These are phyloP conservation scores for Pseudomyrmex pallidus DNA, from an alignment of 1,140 invertebrate genomes.

Conservation along the genomic window DNA sequence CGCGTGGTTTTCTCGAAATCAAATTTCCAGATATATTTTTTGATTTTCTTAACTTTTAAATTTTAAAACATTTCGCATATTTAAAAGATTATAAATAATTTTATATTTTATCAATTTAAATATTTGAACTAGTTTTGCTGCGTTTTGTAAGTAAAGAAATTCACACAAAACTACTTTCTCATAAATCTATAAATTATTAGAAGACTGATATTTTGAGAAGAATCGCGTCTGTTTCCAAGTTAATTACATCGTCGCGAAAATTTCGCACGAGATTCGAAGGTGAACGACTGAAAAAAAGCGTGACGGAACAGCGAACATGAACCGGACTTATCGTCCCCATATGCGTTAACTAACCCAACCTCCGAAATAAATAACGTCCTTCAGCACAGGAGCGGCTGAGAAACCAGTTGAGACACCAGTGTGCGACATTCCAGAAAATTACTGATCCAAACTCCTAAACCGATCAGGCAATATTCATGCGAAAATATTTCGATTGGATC, in stretches of 20 bases:
- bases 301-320: conserved; percentile 37
- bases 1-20: neutral
- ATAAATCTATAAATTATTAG: neutral
- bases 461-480: neutral
- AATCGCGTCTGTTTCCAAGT: neutral
- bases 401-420: conserved; percentile 12
- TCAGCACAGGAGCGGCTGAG: neutral
- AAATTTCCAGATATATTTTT: neutral
- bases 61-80: too few species aligned
- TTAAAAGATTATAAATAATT: too few species aligned
- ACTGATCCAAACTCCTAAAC: conserved; percentile 18
- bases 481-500: conserved; percentile 9
- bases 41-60: neutral
- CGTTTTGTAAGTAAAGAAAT: too few species aligned
- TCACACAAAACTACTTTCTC: too few species aligned
- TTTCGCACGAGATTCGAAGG: conserved; percentile 16
- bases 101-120: too few species aligned
- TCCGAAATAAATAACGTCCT: conserved; percentile 66
- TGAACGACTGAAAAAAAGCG: conserved; percentile 43
- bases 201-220: neutral
- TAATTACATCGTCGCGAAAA: conserved; percentile 6
- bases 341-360: conserved; percentile 55
- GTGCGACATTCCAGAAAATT: conserved; percentile 59
- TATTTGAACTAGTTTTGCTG: too few species aligned
- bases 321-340: conserved; percentile 27